Evolutionary conservation across 2,797 vertebrate genomes (phyloP).

Genomic region (Arrhamphus sclerolepis): DNA sequence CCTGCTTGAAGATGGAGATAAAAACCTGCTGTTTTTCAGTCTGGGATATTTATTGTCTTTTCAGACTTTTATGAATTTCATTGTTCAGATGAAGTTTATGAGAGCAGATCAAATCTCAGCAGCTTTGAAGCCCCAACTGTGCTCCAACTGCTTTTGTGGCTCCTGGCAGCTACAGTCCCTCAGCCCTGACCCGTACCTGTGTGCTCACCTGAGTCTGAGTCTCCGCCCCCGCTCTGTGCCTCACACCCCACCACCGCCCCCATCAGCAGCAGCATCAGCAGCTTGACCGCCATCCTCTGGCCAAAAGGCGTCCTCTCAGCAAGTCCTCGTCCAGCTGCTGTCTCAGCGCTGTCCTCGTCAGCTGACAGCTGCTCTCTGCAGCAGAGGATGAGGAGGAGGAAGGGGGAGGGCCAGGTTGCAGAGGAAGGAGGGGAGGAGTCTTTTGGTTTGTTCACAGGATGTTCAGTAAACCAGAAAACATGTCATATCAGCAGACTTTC

Average conservation of each 20-base stretch:
- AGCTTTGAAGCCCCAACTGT: too few species aligned
- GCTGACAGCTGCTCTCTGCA: conserved; percentile 14
- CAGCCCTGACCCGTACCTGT: background rate
- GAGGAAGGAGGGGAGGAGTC: conserved; percentile 31
- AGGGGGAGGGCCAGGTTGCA: conserved; percentile 2
- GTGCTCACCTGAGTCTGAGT: conserved; percentile 40
- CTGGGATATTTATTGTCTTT: too few species aligned
- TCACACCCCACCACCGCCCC: background rate
- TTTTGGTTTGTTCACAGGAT: conserved; percentile 37
- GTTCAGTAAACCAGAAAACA: conserved; percentile 45
- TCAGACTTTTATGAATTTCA: too few species aligned
- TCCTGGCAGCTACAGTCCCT: too few species aligned
- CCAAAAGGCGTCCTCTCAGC: conserved; percentile 41
- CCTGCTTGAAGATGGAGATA: too few species aligned
- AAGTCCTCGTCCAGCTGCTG: conserved; percentile 9
- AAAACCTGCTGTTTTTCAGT: too few species aligned
- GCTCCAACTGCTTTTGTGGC: too few species aligned
- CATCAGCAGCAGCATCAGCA: conserved; percentile 49
- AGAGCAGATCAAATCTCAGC: too few species aligned
- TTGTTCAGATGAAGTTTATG: too few species aligned
- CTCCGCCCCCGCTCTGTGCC: conserved; percentile 70
- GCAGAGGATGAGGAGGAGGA: conserved; percentile 16
- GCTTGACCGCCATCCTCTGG: conserved; percentile 18
- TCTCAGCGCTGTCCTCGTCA: conserved; percentile 12
- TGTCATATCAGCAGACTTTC: conserved; percentile 15